Percentiles rank a stretch among this genome's conserved stretches.
phyloP scores from a whole-genome alignment of 2,113 vertebrate species.

The Hyperopisus bebe region DNA sequence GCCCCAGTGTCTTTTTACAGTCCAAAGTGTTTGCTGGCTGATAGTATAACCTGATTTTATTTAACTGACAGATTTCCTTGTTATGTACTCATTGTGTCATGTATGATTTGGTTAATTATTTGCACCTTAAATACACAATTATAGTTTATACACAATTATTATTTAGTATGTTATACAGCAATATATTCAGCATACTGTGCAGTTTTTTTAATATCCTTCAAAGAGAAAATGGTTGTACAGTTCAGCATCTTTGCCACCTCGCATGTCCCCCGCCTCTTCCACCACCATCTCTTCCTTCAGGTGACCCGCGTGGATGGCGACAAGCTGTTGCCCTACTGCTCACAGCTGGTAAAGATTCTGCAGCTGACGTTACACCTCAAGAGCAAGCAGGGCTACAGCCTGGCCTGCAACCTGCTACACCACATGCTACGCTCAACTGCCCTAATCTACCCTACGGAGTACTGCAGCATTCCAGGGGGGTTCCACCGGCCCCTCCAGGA shows the following conservation, averaged over 20 bases:
- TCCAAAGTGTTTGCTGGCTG: neutral
- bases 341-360: constrained; percentile 85
- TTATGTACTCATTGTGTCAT: neutral
- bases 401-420: constrained; percentile 93
- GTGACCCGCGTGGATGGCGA: constrained; percentile 93
- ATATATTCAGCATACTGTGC: neutral
- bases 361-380: constrained; percentile 82
- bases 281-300: constrained; percentile 47
- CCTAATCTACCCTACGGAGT: constrained; percentile 93
- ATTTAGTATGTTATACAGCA: neutral
- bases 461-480: constrained; percentile 94
- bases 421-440: constrained; percentile 88
- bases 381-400: constrained; percentile 94
- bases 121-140: neutral
- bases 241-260: neutral
- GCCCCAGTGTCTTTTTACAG: too few relatives aligned
- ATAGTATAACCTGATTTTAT: neutral
- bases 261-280: neutral
- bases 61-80: neutral
- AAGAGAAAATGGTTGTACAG: neutral
- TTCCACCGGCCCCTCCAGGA: constrained; percentile 79
- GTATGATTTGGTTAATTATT: neutral
- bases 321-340: constrained; percentile 82
- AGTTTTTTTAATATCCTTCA: neutral
- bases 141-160: too few relatives aligned